A percentile compares a stretch with the other conserved stretches of the same genome.
phyloP scores from a whole-genome alignment of 1,140 invertebrate genomes.

The Eufriesea mexicana region DNA sequence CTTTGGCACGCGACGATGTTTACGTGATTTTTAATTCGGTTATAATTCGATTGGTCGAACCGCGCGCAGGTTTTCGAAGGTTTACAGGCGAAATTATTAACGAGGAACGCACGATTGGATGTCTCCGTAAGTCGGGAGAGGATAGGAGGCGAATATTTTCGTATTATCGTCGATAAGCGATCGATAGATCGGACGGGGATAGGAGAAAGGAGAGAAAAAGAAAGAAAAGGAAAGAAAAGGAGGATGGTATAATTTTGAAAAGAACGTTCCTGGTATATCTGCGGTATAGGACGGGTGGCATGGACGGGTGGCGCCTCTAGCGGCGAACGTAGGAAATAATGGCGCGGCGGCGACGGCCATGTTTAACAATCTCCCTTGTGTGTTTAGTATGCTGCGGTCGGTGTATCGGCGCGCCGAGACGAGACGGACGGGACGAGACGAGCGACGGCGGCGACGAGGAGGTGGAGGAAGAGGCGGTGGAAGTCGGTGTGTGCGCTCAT shows the following conservation, averaged over 20 bases:
- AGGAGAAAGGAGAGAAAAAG: too few relatives aligned
- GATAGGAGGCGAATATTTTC: background rate
- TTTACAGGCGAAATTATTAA: too few relatives aligned
- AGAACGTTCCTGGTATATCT: too few relatives aligned
- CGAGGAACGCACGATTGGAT: too few relatives aligned
- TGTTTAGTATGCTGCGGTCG: conserved; percentile 73
- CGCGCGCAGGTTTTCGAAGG: too few relatives aligned
- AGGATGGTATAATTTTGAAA: conserved; percentile 2
- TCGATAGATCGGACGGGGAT: background rate
- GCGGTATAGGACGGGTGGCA: too few relatives aligned
- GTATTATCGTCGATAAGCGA: background rate
- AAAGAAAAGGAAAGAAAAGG: background rate
- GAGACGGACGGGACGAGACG: conserved; percentile 59
- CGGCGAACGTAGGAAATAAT: conserved; percentile 38
- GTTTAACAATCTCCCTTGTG: conserved; percentile 72
- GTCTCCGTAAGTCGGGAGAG: too few relatives aligned
- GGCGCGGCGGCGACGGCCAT: conserved; percentile 65
- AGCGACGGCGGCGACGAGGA: conserved; percentile 36
- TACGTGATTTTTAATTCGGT: too few relatives aligned
- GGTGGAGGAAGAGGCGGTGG: conserved; percentile 37
- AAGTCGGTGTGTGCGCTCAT: conserved; percentile 60
- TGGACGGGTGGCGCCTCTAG: conserved; percentile 55
- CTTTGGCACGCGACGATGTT: background rate
- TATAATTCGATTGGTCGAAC: too few relatives aligned
- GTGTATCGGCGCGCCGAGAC: conserved; percentile 67